Percentiles rank a stretch among this genome's conserved stretches.
Conservation (phyloP, 2,113 vertebrate species). For the Cyrtonyx montezumae region DNA sequence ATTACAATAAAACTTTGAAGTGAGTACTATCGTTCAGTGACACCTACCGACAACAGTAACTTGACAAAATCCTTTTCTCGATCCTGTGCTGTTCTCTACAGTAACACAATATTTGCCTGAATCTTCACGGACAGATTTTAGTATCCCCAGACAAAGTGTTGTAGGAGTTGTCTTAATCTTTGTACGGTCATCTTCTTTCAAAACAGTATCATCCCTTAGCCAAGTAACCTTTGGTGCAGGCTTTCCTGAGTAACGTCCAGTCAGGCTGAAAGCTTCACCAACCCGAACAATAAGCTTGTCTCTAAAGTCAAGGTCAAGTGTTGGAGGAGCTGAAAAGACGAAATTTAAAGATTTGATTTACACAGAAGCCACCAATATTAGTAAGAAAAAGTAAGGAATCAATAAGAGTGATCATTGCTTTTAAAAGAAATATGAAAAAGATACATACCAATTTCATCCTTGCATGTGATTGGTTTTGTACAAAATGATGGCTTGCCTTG, state of each 20-base stretch:
- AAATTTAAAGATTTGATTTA: conserved; percentile 15
- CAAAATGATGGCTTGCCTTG: conserved; percentile 95
- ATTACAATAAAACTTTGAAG: background rate
- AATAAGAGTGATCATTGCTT: background rate
- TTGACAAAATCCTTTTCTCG: conserved; percentile 93
- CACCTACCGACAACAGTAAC: conserved; percentile 92
- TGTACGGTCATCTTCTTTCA: conserved; percentile 87
- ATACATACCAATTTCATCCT: conserved; percentile 91
- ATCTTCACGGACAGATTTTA: conserved; percentile 90
- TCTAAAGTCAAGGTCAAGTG: conserved; percentile 95
- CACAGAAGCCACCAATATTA: conserved; percentile 23
- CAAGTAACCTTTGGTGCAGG: conserved; percentile 91
- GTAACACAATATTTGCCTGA: conserved; percentile 93
- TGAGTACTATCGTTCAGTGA: background rate
- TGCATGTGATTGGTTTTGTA: conserved; percentile 97
- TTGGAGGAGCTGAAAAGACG: conserved; percentile 87
- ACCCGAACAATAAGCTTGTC: conserved; percentile 92
- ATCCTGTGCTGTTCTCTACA: conserved; percentile 93
- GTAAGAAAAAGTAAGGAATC: background rate
- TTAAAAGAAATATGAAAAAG: background rate
- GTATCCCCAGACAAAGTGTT: conserved; percentile 87
- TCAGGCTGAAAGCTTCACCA: conserved; percentile 92
- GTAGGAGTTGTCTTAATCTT: conserved; percentile 89
- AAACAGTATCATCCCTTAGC: conserved; percentile 88
- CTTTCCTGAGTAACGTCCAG: conserved; percentile 93